phyloP scores from a whole-genome alignment of 2,888 invertebrate genomes.

The Gnatocerus cornutus region DNA sequence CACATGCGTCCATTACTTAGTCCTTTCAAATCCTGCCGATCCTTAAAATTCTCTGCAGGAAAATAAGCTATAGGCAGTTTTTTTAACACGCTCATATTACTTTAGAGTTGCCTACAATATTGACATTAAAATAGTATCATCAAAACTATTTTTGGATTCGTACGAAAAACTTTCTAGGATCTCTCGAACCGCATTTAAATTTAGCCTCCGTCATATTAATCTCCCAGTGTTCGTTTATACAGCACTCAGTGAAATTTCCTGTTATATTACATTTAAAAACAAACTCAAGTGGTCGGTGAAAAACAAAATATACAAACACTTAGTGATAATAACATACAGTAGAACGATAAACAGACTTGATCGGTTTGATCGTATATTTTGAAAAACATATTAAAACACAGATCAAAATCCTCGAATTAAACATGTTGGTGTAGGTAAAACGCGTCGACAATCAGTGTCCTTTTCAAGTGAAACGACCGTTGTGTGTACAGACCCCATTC shows the following conservation, averaged over 20 bases:
- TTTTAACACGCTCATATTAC: too few relatives aligned
- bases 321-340: neutral
- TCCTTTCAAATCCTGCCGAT: too few relatives aligned
- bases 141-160: too few relatives aligned
- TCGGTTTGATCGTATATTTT: neutral
- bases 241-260: neutral
- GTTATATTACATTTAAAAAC: constrained; percentile 1
- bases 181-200: too few relatives aligned
- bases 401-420: neutral
- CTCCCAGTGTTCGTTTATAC: neutral
- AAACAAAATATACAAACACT: neutral
- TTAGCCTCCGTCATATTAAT: neutral
- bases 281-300: constrained; percentile 1
- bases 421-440: too few relatives aligned
- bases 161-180: too few relatives aligned
- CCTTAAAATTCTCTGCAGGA: too few relatives aligned
- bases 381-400: constrained; percentile 14
- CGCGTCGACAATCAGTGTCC: constrained; percentile 19
- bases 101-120: too few relatives aligned
- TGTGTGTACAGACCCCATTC: constrained; percentile 17
- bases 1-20: too few relatives aligned
- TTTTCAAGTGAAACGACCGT: constrained; percentile 24
- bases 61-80: too few relatives aligned
- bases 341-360: neutral
- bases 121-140: too few relatives aligned